Percentiles rank a stretch among this genome's conserved stretches.
Evolutionary conservation across 1,140 invertebrate species (phyloP).

Genomic region (Nasonia longicornis): DNA sequence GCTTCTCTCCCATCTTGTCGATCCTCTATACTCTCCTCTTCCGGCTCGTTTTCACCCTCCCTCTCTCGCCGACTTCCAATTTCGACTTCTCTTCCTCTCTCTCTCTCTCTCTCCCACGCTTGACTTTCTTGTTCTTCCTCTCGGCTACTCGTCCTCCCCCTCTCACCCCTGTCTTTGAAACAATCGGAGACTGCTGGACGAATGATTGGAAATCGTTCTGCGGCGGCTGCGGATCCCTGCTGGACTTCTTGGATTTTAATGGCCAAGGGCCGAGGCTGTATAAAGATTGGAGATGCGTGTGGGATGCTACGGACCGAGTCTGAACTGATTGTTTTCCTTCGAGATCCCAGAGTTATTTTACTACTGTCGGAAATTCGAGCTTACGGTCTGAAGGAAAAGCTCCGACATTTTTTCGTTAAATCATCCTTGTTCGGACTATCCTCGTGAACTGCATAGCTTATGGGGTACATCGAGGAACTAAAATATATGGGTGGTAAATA

Average conservation of each 20-base stretch:
- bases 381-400: background rate
- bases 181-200: constrained; percentile 27
- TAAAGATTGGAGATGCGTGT: background rate
- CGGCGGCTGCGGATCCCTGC: background rate
- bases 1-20: background rate
- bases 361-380: background rate
- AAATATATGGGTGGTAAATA: no score
- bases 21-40: constrained; percentile 18
- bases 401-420: background rate
- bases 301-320: background rate
- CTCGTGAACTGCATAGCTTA: no score
- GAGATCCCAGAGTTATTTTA: background rate
- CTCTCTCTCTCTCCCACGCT: background rate
- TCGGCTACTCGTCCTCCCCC: background rate
- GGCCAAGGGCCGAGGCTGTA: background rate
- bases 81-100: constrained; percentile 7
- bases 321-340: background rate
- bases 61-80: background rate
- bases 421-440: background rate
- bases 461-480: no score
- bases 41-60: constrained; percentile 6
- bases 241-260: constrained; percentile 30
- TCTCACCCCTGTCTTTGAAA: constrained; percentile 33
- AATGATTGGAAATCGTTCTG: constrained; percentile 41
- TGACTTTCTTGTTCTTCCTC: background rate